These are phyloP conservation scores for Apotomis turbidana DNA, from an alignment of 2,888 invertebrate species.

Conservation along the genomic window DNA sequence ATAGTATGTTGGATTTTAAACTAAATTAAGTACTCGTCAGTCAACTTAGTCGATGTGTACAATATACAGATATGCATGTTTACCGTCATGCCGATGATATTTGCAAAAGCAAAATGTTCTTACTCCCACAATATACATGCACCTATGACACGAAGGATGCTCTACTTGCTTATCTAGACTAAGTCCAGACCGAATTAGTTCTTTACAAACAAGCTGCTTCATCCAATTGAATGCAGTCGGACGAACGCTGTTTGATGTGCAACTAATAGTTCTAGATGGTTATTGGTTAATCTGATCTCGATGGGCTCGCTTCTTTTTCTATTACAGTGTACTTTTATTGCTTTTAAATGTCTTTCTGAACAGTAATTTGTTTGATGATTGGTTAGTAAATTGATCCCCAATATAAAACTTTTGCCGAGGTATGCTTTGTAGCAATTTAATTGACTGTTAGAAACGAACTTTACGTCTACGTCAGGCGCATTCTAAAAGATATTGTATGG, in stretches of 20 bases:
- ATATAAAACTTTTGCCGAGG: not conserved
- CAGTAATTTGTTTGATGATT: not conserved
- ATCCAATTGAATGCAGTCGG: conserved; percentile 75
- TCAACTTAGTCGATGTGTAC: too few relatives aligned
- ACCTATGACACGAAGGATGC: not conserved
- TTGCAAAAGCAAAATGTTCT: too few relatives aligned
- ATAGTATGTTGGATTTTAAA: too few relatives aligned
- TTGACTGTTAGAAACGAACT: too few relatives aligned
- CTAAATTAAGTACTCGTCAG: too few relatives aligned
- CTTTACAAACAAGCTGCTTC: conserved; percentile 72
- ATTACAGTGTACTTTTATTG: not conserved
- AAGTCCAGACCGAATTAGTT: conserved; percentile 71
- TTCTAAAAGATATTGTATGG: too few relatives aligned
- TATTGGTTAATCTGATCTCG: conserved; percentile 37
- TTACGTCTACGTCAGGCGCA: too few relatives aligned
- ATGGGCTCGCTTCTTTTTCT: conserved; percentile 7
- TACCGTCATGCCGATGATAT: too few relatives aligned
- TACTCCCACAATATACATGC: not conserved
- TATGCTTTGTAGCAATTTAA: too few relatives aligned
- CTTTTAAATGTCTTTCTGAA: not conserved
- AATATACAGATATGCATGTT: too few relatives aligned
- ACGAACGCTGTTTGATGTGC: conserved; percentile 50
- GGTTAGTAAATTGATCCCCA: not conserved
- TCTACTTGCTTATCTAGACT: conserved; percentile 52
- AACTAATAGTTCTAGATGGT: conserved; percentile 38